Percentiles rank a stretch among this genome's conserved stretches.
These are phyloP conservation scores for Discoglossus pictus DNA, from an alignment of 2,797 vertebrate genomes.

Conservation along the genomic window DNA sequence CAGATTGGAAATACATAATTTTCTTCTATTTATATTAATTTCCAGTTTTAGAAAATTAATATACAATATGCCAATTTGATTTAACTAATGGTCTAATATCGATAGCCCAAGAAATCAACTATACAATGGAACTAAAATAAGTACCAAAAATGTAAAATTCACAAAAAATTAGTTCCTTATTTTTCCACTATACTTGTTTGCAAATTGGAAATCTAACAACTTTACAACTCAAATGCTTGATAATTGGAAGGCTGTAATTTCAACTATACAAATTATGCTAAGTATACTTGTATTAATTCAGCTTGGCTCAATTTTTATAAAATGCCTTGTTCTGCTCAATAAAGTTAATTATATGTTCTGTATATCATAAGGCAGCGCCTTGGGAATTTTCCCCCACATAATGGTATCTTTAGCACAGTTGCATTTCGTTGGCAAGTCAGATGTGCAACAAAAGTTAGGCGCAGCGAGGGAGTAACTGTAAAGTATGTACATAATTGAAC, in stretches of 20 bases:
- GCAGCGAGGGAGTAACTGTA: slow-evolving; percentile 49
- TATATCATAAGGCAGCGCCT: slow-evolving; percentile 61
- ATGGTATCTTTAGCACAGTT: slow-evolving; percentile 59
- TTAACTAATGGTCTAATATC: too few relatives aligned
- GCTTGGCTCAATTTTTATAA: slow-evolving; percentile 66
- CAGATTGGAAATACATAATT: too few relatives aligned
- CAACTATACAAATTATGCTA: slow-evolving; percentile 60
- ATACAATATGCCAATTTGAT: too few relatives aligned
- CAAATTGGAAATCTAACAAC: slow-evolving; percentile 65
- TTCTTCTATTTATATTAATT: too few relatives aligned
- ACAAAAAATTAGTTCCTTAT: too few relatives aligned
- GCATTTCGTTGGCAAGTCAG: slow-evolving; percentile 57
- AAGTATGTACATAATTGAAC: slow-evolving; percentile 5
- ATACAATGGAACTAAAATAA: too few relatives aligned
- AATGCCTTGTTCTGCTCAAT: slow-evolving; percentile 65
- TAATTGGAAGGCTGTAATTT: slow-evolving; percentile 63
- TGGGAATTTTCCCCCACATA: slow-evolving; percentile 59
- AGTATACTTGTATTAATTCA: slow-evolving; percentile 65
- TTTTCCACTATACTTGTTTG: slow-evolving; percentile 56
- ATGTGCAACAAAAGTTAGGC: slow-evolving; percentile 54
- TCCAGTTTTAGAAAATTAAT: too few relatives aligned
- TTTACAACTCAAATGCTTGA: slow-evolving; percentile 63
- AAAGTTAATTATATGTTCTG: slow-evolving; percentile 63
- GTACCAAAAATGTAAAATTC: too few relatives aligned
- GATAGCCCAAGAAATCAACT: too few relatives aligned